These are phyloP conservation scores for Zaprionus kolodkinae DNA, from an alignment of 1,140 invertebrate species.

Conservation along the genomic window DNA sequence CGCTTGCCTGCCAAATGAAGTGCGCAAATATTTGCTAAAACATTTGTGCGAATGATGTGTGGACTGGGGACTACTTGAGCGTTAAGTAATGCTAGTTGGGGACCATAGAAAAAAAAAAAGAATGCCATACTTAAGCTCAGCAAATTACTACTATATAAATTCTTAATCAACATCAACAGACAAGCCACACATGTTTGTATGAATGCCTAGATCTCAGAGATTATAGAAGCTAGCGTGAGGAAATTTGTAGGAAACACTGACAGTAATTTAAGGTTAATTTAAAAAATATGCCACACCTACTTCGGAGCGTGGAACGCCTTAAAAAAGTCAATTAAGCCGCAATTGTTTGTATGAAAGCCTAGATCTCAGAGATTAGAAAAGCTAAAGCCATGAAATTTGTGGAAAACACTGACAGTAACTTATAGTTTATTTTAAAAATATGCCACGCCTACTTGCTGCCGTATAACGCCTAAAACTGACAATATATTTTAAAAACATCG, in stretches of 20 bases:
- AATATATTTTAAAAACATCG: too few species aligned
- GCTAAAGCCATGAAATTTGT: too few species aligned
- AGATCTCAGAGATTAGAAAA: too few species aligned
- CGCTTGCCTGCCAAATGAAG: constrained; percentile 22
- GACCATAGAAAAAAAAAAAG: not conserved
- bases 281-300: too few species aligned
- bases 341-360: not conserved
- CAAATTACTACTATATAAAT: not conserved
- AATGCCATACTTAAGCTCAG: not conserved
- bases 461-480: not conserved
- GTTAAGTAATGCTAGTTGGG: constrained; percentile 5
- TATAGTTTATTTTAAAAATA: too few species aligned
- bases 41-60: constrained; percentile 14
- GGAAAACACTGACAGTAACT: too few species aligned
- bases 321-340: too few species aligned
- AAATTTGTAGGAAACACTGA: too few species aligned
- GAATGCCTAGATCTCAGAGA: not conserved
- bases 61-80: not conserved
- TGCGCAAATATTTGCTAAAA: constrained; percentile 36
- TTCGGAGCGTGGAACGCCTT: too few species aligned
- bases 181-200: not conserved
- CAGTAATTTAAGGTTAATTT: not conserved
- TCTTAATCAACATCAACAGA: not conserved
- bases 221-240: too few species aligned
- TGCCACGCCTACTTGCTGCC: too few species aligned